Evolutionary conservation across 92 coral and sea anemone species (phyloP).

Genomic region (Palythoa grandiflora): DNA sequence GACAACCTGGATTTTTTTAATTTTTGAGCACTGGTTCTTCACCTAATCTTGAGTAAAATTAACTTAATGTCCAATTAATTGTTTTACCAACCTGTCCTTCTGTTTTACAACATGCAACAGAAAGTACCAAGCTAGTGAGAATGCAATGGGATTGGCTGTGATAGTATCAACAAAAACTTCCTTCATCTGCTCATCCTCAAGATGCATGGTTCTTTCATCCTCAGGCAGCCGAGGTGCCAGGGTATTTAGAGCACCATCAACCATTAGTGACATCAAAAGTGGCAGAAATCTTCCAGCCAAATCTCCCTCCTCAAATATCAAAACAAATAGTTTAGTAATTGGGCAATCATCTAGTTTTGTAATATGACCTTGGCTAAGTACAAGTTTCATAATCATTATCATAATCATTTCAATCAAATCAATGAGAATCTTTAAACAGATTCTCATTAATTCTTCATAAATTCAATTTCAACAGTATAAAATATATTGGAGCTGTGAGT

Average conservation of each 20-base stretch:
- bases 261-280: conserved; percentile 94
- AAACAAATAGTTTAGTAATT: not conserved
- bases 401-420: too few relatives aligned
- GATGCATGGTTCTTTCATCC: conserved; percentile 61
- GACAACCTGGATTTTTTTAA: too few relatives aligned
- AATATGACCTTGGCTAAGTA: too few relatives aligned
- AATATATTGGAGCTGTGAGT: too few relatives aligned
- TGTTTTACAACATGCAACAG: conserved; percentile 82
- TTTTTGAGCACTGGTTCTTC: too few relatives aligned
- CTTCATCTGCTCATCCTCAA: conserved; percentile 67
- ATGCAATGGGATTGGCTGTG: conserved; percentile 83
- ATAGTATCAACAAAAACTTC: conserved; percentile 87
- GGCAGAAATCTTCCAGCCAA: conserved; percentile 88
- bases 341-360: not conserved
- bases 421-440: too few relatives aligned
- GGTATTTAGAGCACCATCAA: conserved; percentile 83
- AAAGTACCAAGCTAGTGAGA: conserved; percentile 87
- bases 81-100: conserved; percentile 80
- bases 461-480: too few relatives aligned
- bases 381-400: too few relatives aligned
- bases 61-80: not conserved
- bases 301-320: conserved; percentile 75
- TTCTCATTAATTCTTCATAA: too few relatives aligned
- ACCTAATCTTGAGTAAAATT: not conserved
- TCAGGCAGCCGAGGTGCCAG: conserved; percentile 73